A percentile compares a stretch with the other conserved stretches of the same genome.
phyloP scores from a whole-genome alignment of 2,113 vertebrate species.

The Lutjanus erythropterus region DNA sequence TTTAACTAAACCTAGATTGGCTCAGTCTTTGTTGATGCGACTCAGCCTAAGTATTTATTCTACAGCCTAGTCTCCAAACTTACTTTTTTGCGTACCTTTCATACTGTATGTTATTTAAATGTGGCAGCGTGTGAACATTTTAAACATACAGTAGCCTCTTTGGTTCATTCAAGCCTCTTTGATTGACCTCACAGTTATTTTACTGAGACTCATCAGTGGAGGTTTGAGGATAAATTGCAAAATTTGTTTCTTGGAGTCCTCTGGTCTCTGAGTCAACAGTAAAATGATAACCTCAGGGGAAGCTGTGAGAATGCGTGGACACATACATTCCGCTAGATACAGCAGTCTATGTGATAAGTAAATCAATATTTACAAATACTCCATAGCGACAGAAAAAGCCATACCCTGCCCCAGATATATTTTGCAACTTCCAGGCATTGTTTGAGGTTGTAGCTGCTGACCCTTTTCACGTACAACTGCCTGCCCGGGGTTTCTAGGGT shows the following conservation, averaged over 20 bases:
- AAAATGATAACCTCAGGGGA: conserved; percentile 55
- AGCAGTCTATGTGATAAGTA: conserved; percentile 31
- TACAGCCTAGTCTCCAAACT: background rate
- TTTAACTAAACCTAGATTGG: too few species aligned
- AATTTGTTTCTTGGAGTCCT: conserved; percentile 24
- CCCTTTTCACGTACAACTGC: background rate
- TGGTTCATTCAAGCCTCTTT: background rate
- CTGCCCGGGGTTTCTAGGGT: background rate
- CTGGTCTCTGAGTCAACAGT: conserved; percentile 59
- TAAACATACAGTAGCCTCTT: background rate
- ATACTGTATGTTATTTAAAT: background rate
- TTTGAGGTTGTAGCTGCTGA: conserved; percentile 20
- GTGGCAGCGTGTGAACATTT: background rate
- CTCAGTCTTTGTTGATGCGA: too few species aligned
- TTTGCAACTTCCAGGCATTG: conserved; percentile 35
- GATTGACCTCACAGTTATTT: background rate
- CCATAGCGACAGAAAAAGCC: background rate
- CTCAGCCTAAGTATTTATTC: background rate
- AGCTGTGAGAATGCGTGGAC: conserved; percentile 46
- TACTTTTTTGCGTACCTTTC: background rate
- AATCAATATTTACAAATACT: conserved; percentile 45
- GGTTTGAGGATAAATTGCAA: conserved; percentile 44
- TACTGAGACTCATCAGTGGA: background rate
- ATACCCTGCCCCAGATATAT: background rate
- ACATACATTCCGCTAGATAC: conserved; percentile 40